These are phyloP conservation scores for Nomada goodeniana DNA, from an alignment of 2,888 invertebrate genomes.

Conservation along the genomic window DNA sequence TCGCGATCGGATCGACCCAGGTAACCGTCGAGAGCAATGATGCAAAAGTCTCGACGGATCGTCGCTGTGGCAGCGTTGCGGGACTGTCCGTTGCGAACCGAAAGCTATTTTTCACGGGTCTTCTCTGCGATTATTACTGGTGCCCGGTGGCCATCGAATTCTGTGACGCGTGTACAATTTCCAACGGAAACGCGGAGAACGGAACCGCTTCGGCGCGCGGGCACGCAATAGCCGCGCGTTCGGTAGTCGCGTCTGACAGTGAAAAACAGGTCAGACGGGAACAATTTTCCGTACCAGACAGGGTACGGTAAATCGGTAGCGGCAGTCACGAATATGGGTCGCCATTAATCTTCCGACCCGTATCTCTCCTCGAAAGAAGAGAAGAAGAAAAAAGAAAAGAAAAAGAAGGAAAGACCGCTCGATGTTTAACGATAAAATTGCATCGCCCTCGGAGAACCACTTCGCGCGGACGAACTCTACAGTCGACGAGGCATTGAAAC, in stretches of 20 bases:
- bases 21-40: conserved; percentile 13
- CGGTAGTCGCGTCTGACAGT: conserved; percentile 38
- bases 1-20: conserved; percentile 5
- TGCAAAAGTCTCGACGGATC: neutral
- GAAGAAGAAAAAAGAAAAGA: no score
- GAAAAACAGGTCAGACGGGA: conserved; percentile 50
- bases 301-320: conserved; percentile 33
- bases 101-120: no score
- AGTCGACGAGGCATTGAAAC: neutral
- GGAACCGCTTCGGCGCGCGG: neutral
- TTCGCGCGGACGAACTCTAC: neutral
- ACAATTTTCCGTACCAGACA: conserved; percentile 48
- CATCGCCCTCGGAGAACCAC: no score
- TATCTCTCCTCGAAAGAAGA: no score
- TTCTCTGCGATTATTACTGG: no score
- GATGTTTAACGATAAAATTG: neutral
- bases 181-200: no score
- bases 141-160: neutral
- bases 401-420: no score
- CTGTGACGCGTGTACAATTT: neutral
- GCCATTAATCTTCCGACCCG: conserved; percentile 30
- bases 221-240: conserved; percentile 28
- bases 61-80: no score
- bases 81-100: no score
- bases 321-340: conserved; percentile 39